Base-by-base conservation (phyloP, 2,888 invertebrate species). In the Thelaira solivaga region DNA sequence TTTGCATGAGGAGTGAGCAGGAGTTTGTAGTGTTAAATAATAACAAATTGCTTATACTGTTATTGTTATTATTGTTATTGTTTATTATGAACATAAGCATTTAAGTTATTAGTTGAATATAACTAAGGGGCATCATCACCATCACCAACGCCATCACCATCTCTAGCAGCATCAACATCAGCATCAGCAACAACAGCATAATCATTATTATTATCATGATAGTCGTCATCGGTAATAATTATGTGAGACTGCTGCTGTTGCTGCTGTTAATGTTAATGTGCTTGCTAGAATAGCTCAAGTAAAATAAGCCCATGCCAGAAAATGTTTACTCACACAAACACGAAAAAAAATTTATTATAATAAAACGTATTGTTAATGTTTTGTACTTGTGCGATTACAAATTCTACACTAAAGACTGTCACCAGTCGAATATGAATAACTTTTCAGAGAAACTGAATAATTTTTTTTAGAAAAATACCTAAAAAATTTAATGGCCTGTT, bases 41-140 rank as follows among this genome's bases (percentile, higher is more conserved):
- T 74, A 74, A 51, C 59, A 74, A 74, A 67, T 67, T 74, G 67
- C 45, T 74, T 74, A 36, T 72, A 59, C 59, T 41, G 59, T 41
- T 59, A 45, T 64, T 72, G 45, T 57, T 68, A 26, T 67, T 67
- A 53, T 55, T 65, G 45, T 59, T 69, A 69, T 65, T 73, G 59
- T 74, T 74, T 67, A 61, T 57, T 43, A 74, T 57, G 51, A 74
- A 45, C 59, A 61, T 61, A 67, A 51, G 36, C 65, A 67, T 74
- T 67, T 51, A 67, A 67, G 65, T 53, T 74, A 74, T 74, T 67
- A 74, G 65, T 59, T 51, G 65, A 24, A 16, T 36, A 67, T 59
- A 55, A 67, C 65, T 51, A 51, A 59, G 73, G 59, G 73, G 65
- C 65, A 73, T 57, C 57, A 64, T 47, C 49, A 51, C 34, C 61